Percentiles rank a stretch among this genome's conserved stretches.
Conservation (phyloP, 2,113 vertebrate genomes). For the Casuarius casuarius region DNA sequence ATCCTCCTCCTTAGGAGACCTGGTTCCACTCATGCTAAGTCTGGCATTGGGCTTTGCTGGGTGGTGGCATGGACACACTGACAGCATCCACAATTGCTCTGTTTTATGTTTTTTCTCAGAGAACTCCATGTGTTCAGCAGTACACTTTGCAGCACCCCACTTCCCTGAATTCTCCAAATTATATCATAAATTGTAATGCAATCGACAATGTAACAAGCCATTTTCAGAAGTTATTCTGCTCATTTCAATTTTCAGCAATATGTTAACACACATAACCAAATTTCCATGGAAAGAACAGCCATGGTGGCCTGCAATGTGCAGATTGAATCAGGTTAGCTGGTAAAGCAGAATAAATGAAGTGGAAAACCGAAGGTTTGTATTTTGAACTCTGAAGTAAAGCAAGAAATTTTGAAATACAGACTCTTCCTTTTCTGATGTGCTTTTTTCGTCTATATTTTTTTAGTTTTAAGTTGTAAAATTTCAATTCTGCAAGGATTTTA, state of each 20-base stretch:
- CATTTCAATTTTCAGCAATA: not conserved
- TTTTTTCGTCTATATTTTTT: not conserved
- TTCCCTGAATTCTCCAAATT: not conserved
- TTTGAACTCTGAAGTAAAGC: not conserved
- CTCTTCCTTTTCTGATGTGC: not conserved
- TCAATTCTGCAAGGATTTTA: not conserved
- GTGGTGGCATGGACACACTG: not conserved
- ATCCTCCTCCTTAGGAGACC: not conserved
- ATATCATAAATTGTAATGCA: not conserved
- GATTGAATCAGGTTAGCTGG: not conserved
- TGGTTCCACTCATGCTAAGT: not conserved
- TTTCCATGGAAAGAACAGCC: not conserved
- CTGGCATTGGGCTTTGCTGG: accelerated
- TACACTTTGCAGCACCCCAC: not conserved
- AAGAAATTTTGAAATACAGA: not conserved
- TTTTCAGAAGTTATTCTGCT: not conserved
- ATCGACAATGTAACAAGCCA: not conserved
- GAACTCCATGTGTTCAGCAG: not conserved
- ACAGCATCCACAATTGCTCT: not conserved
- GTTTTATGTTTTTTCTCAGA: not conserved
- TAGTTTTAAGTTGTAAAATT: not conserved
- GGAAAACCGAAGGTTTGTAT: not conserved
- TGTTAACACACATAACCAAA: not conserved
- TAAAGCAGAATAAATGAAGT: not conserved
- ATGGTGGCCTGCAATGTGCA: not conserved